Percentiles rank a stretch among this genome's conserved stretches.
phyloP scores from a whole-genome alignment of 1,140 invertebrate species.

The Neotoxoptera formosana region DNA sequence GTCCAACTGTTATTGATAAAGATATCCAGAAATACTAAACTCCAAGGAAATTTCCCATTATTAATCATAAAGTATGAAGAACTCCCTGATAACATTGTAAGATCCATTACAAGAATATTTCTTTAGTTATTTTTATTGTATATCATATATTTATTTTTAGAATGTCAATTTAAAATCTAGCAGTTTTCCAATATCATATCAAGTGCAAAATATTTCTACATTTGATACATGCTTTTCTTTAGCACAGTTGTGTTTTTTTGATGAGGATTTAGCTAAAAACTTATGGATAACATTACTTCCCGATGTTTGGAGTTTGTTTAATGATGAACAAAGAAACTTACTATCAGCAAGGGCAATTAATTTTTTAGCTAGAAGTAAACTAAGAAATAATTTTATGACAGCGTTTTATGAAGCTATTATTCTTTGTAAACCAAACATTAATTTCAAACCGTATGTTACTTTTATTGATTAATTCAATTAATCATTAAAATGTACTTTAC shows the following conservation, averaged over 20 bases:
- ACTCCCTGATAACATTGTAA: not conserved
- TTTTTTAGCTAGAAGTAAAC: constrained; percentile 33
- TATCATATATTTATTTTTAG: not conserved
- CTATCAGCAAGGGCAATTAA: not conserved
- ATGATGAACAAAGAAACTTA: not conserved
- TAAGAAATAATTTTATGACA: constrained; percentile 43
- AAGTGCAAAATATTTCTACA: not conserved
- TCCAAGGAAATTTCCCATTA: constrained; percentile 27
- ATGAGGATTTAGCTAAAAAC: constrained; percentile 21
- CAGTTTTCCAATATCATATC: not conserved
- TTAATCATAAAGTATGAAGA: not conserved
- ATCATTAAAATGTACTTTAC: not conserved
- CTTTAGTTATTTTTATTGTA: not conserved
- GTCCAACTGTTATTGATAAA: constrained; percentile 13
- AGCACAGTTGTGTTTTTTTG: constrained; percentile 28
- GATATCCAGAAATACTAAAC: constrained; percentile 7
- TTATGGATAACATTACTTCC: constrained; percentile 28
- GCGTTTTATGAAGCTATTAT: constrained; percentile 46
- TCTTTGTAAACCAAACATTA: constrained; percentile 34
- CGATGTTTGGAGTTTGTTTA: constrained; percentile 14
- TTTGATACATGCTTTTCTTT: constrained; percentile 19
- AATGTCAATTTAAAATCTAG: not conserved
- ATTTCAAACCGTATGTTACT: constrained; percentile 39
- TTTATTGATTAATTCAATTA: not conserved
- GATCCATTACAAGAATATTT: not conserved